Percentiles rank a stretch among this genome's conserved stretches.
Evolutionary conservation across 53 echinoderm and acorn worm genomes (phyloP).

Genomic region (Echinarachnius parma): DNA sequence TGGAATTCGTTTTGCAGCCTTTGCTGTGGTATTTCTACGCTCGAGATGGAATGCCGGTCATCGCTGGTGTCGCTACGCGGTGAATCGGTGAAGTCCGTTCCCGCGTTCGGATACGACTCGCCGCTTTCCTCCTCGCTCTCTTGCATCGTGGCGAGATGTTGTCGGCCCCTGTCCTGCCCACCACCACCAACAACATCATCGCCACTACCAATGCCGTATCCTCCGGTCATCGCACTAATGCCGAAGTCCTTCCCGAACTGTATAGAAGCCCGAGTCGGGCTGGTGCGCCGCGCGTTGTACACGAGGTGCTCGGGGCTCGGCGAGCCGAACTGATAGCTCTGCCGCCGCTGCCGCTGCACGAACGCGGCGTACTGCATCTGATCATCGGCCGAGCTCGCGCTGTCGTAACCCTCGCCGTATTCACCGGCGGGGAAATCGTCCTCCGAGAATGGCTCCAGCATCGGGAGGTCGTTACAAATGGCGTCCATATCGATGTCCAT

Average conservation of each 20-base stretch:
- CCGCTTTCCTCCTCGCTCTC: conserved; percentile 19
- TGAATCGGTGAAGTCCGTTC: not conserved
- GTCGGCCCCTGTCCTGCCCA: not conserved
- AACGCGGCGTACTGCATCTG: not conserved
- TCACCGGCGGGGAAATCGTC: conserved; percentile 23
- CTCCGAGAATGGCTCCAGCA: conserved; percentile 30
- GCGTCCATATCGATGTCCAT: conserved; percentile 40
- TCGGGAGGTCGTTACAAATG: conserved; percentile 30
- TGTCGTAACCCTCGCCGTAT: not conserved
- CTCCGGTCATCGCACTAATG: not conserved
- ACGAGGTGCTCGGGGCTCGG: conserved; percentile 9
- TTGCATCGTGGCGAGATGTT: conserved; percentile 11
- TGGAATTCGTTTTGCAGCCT: no score
- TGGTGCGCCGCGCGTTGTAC: conserved; percentile 10
- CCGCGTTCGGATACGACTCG: conserved; percentile 10
- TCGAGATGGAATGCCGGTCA: conserved; percentile 1
- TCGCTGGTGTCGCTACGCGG: conserved; percentile 6
- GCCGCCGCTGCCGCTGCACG: conserved; percentile 18
- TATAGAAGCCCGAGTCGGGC: conserved; percentile 36
- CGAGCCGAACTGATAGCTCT: conserved; percentile 28
- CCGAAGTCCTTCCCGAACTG: conserved; percentile 35
- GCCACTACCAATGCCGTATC: no score
- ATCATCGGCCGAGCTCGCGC: not conserved
- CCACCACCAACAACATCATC: no score
- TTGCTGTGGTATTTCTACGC: no score